These are phyloP conservation scores for Enoplosus armatus DNA, from an alignment of 2,797 vertebrate genomes.

Conservation along the genomic window DNA sequence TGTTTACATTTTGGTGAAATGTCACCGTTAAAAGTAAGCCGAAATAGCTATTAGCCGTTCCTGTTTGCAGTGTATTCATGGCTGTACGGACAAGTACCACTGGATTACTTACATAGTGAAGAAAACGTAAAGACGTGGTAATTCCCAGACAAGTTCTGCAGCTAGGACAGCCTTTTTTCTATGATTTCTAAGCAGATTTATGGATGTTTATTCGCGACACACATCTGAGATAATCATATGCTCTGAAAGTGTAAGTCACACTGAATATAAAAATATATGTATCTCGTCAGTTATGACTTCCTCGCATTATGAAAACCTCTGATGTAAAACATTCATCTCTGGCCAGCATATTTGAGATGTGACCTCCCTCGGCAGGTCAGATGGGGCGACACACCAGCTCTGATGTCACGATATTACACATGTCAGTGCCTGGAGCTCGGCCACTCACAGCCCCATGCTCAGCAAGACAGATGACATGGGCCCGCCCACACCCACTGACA, in stretches of 20 bases:
- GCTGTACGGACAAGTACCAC: not conserved
- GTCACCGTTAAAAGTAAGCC: not conserved
- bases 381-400: conserved; percentile 44
- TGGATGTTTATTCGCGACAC: not conserved
- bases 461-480: conserved; percentile 70
- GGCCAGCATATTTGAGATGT: not conserved
- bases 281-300: not conserved
- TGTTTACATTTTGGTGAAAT: not conserved
- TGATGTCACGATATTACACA: conserved; percentile 66
- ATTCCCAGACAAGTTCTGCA: not conserved
- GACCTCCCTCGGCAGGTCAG: conserved; percentile 60
- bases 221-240: not conserved
- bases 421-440: conserved; percentile 64
- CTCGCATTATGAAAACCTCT: not conserved
- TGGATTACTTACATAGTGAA: not conserved
- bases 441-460: conserved; percentile 69
- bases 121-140: not conserved
- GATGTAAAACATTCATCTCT: not conserved
- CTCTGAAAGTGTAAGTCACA: not conserved
- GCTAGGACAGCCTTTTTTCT: not conserved
- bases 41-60: not conserved
- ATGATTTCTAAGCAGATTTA: not conserved
- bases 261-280: not conserved
- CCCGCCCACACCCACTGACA: conserved; percentile 74
- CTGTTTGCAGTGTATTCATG: not conserved